A percentile compares a stretch with the other conserved stretches of the same genome.
These are phyloP conservation scores for Sitta carolinensis DNA, from an alignment of 2,797 vertebrate species.

Conservation along the genomic window DNA sequence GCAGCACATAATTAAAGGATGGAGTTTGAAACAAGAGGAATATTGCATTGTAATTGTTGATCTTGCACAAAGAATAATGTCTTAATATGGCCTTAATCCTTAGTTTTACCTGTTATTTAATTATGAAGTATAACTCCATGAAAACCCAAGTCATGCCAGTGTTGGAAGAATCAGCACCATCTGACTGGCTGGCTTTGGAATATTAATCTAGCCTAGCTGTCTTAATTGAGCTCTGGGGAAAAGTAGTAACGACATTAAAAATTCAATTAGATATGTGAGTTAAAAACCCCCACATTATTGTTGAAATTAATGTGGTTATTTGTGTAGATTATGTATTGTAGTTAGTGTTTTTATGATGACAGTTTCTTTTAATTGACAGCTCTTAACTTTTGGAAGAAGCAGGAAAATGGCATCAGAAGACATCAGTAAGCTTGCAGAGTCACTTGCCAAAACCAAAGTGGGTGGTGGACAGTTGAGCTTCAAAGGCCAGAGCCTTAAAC, in stretches of 20 bases:
- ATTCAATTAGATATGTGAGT: not conserved
- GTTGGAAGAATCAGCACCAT: not conserved
- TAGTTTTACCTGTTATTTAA: not conserved
- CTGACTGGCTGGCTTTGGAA: not conserved
- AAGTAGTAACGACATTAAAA: not conserved
- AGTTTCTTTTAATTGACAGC: not conserved
- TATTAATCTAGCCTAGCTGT: not conserved
- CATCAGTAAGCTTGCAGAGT: slow-evolving; percentile 87
- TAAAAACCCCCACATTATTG: not conserved
- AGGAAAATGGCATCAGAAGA: slow-evolving; percentile 90
- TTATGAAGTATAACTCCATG: not conserved
- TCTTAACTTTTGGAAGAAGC: slow-evolving; percentile 4
- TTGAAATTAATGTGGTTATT: not conserved
- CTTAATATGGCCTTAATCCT: not conserved
- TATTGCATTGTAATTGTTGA: not conserved
- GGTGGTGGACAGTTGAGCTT: slow-evolving; percentile 92
- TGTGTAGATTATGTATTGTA: not conserved
- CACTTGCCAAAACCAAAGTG: slow-evolving; percentile 89
- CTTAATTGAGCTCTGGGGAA: not conserved
- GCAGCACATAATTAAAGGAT: not conserved
- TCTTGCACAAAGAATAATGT: not conserved
- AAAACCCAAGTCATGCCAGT: not conserved
- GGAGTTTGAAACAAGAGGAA: not conserved
- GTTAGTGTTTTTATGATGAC: not conserved
- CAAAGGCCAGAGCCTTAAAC: slow-evolving; percentile 92